These are phyloP conservation scores for Lycocerus yunnanus DNA, from an alignment of 2,888 invertebrate genomes.

Conservation along the genomic window DNA sequence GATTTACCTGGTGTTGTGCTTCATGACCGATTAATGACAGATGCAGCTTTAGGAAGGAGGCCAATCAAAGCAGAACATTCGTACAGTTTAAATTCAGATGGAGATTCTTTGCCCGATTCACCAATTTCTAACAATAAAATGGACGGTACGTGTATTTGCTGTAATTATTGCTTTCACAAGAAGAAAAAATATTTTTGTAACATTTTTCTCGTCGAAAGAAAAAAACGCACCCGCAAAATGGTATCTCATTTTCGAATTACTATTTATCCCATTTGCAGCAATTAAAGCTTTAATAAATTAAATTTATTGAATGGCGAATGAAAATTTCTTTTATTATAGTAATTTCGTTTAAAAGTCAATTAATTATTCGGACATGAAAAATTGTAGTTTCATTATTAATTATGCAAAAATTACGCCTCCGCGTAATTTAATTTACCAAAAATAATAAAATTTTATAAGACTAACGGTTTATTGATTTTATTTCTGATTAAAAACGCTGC, in stretches of 20 bases:
- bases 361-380: background rate
- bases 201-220: no score
- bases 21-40: slow-evolving; percentile 88
- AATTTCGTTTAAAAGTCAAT: background rate
- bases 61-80: slow-evolving; percentile 94
- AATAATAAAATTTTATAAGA: background rate
- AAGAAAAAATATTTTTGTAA: no score
- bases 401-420: background rate
- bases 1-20: slow-evolving; percentile 75
- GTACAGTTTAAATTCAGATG: slow-evolving; percentile 80
- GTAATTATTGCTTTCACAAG: no score
- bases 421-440: background rate
- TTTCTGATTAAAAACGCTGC: background rate
- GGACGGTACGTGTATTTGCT: slow-evolving; percentile 61
- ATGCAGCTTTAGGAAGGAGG: slow-evolving; percentile 78
- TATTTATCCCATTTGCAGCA: no score
- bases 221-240: no score
- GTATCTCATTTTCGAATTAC: no score
- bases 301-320: no score
- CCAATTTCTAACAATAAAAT: slow-evolving; percentile 66
- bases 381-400: background rate
- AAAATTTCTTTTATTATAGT: no score
- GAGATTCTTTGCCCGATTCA: slow-evolving; percentile 71
- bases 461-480: background rate
- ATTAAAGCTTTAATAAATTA: no score